Evolutionary conservation across 1,140 invertebrate genomes (phyloP).

Genomic region (Caenorhabditis remanei): DNA sequence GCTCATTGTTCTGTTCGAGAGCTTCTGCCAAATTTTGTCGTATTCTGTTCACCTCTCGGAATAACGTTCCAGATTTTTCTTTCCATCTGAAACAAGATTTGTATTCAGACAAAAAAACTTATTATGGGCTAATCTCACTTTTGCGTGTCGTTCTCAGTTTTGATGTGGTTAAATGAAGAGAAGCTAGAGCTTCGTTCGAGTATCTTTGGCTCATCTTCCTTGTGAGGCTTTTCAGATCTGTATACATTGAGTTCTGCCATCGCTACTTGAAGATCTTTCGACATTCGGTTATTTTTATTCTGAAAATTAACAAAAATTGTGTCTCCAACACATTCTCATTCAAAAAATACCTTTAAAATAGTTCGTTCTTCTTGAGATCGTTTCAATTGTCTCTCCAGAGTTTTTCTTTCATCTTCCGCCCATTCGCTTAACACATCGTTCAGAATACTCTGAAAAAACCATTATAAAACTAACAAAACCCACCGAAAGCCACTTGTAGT

Average conservation of each 20-base stretch:
- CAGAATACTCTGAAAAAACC: conserved; percentile 58
- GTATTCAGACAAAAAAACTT: neutral
- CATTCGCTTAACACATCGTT: conserved; percentile 63
- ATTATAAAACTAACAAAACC: too few species aligned
- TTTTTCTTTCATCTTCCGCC: conserved; percentile 57
- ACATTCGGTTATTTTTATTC: conserved; percentile 57
- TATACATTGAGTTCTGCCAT: conserved; percentile 65
- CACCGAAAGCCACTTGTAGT: neutral
- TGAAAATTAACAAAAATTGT: conserved; percentile 53
- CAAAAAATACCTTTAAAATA: conserved; percentile 21
- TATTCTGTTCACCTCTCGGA: conserved; percentile 74
- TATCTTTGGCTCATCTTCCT: conserved; percentile 27
- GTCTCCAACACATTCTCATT: neutral
- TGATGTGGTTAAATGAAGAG: neutral
- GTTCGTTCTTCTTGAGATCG: conserved; percentile 63
- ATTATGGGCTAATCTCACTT: neutral
- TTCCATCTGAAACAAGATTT: conserved; percentile 71
- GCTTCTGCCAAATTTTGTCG: conserved; percentile 64
- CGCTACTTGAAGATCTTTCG: conserved; percentile 62
- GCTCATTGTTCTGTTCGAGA: conserved; percentile 68
- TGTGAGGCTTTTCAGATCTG: conserved; percentile 29
- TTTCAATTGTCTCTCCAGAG: conserved; percentile 57
- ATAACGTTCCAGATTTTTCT: conserved; percentile 71
- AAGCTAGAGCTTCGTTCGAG: conserved; percentile 36
- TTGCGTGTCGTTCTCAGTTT: conserved; percentile 34